A percentile compares a stretch with the other conserved stretches of the same genome.
Conservation (phyloP, 1,140 invertebrate species). For the Camponotus floridanus region DNA sequence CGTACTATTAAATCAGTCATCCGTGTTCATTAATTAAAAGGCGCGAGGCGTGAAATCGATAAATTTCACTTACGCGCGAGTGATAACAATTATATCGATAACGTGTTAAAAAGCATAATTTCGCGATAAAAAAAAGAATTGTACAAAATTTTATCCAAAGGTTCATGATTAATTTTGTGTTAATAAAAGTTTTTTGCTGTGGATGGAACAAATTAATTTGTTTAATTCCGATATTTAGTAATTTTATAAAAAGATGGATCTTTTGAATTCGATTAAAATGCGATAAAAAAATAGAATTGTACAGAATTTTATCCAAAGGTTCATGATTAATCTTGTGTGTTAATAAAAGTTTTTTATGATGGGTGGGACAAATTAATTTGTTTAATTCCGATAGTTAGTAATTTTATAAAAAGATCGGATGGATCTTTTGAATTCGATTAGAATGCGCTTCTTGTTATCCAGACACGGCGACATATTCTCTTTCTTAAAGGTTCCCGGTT, state of each 20-base stretch:
- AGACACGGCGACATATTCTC: constrained; percentile 28
- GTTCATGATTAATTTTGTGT: neutral
- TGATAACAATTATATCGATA: constrained; percentile 37
- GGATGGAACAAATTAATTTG: neutral
- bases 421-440: constrained; percentile 27
- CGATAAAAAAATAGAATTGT: neutral
- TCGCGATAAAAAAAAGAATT: neutral
- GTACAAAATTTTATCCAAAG: neutral
- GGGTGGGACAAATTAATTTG: neutral
- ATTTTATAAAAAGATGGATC: neutral
- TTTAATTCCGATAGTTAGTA: constrained; percentile 3
- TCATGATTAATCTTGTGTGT: neutral
- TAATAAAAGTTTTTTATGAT: neutral
- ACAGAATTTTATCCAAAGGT: neutral
- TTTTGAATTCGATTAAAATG: constrained; percentile 24
- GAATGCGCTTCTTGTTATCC: neutral
- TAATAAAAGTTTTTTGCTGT: neutral
- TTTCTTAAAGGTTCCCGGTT: neutral
- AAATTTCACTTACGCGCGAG: constrained; percentile 36
- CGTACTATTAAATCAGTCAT: constrained; percentile 31
- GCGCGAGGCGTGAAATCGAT: neutral
- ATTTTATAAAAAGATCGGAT: neutral
- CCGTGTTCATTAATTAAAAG: constrained; percentile 68
- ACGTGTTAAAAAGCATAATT: neutral
- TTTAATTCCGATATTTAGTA: constrained; percentile 2